Base-by-base conservation (phyloP, 2,888 invertebrate species). In the Cataglyphis altisquamis region DNA sequence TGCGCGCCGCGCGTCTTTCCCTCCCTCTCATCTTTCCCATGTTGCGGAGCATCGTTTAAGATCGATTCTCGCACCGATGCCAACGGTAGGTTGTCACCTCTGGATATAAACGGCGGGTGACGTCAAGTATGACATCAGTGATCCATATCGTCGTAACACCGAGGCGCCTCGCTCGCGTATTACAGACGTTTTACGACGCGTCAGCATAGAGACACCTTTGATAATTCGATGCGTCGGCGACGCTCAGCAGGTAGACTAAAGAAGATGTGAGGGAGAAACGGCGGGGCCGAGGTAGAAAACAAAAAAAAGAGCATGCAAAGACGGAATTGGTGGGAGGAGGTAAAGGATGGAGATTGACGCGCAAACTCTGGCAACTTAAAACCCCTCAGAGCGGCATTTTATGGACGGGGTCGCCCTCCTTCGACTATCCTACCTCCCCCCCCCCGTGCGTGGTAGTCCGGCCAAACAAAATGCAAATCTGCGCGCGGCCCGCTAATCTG, bases 41-140 rank as follows among this genome's bases (percentile, higher is more conserved):
- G 84, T 75, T 83, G 81, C 87, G 90, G 84, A 84, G 83, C 91
- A 92, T 92, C 92, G 90, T 88, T 84, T 85, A 89, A 90, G 91
- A 93, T 93, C 92, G 90, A 86, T 83, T 86, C 87, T 86, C 89
- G 89, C 88, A 89, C 84, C 91, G 89, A 92, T 91, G 92, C 92
- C 92, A 90, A 92, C 91, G 90, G 89, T 90, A 89, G 90, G 89
- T 91, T 92, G 93, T 94, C 94, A 94, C 92, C 92, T 91, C 93
- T 93, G 90, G 93, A 93, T 93, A 93, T 94, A 94, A 94, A 93
- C 92, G 92, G 92, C 86, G 88, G 89, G 85, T 94, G 93, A 94
- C 94, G 93, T 94, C 94, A 94, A 94, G 93, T 89, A 93, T 94
- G 94, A 94, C 94, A 94, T 94, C 94, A 94, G 92, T 94, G 94